Evolutionary conservation across 2,113 vertebrate species (phyloP).

Genomic region (Anolis carolinensis): DNA sequence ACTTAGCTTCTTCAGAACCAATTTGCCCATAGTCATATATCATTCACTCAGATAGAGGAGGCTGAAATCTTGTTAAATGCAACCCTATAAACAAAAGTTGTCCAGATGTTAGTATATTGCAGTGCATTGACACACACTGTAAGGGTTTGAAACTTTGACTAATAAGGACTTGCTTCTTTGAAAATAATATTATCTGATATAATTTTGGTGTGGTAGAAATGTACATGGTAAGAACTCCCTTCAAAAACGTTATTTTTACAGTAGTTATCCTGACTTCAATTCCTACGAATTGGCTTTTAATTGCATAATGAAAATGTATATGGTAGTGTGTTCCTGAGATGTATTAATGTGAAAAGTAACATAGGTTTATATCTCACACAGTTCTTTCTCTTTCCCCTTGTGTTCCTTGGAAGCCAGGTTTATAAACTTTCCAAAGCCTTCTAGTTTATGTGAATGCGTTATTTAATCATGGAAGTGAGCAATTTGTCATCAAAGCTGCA

Average conservation of each 20-base stretch:
- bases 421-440: neutral
- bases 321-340: neutral
- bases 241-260: neutral
- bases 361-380: neutral
- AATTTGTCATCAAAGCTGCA: neutral
- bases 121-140: neutral
- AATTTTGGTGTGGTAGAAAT: neutral
- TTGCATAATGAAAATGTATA: neutral
- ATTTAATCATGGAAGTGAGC: neutral
- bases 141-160: neutral
- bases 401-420: too few relatives aligned
- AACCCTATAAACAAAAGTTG: neutral
- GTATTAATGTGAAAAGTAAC: neutral
- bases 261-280: neutral
- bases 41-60: too few relatives aligned
- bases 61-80: neutral
- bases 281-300: neutral
- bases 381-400: neutral
- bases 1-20: neutral
- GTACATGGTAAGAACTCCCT: neutral
- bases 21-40: too few relatives aligned
- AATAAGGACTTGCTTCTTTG: neutral
- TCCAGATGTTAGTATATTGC: neutral
- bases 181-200: neutral
- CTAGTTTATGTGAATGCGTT: neutral